Evolutionary conservation across 2,888 invertebrate genomes (phyloP).

Genomic region (Drosophila robusta): DNA sequence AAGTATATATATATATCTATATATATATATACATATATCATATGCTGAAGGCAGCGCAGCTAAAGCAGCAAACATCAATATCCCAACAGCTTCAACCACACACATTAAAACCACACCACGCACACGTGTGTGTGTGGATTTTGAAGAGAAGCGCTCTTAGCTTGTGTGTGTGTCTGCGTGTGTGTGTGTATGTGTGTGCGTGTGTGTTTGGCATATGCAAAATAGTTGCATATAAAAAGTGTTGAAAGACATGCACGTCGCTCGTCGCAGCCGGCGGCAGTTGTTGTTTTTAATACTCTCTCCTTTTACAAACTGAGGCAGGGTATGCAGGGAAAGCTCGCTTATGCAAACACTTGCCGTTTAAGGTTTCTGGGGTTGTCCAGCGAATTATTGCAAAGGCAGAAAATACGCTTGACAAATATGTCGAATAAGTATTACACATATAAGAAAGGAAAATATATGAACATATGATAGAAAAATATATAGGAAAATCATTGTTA

Average conservation of each 20-base stretch:
- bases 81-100: slow-evolving; percentile 41
- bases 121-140: slow-evolving; percentile 8
- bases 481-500: too few species aligned
- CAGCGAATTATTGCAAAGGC: too few species aligned
- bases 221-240: slow-evolving; percentile 76
- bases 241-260: slow-evolving; percentile 63
- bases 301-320: not conserved
- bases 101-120: slow-evolving; percentile 28
- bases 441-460: not conserved
- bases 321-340: not conserved
- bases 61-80: slow-evolving; percentile 61
- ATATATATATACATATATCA: not conserved
- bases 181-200: slow-evolving; percentile 12
- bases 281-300: slow-evolving; percentile 29
- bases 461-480: too few species aligned
- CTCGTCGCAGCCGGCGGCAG: slow-evolving; percentile 49
- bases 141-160: not conserved
- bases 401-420: not conserved
- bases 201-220: slow-evolving; percentile 62
- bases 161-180: slow-evolving; percentile 29
- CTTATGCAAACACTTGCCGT: not conserved
- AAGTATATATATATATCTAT: not conserved
- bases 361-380: too few species aligned
- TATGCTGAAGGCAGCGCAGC: slow-evolving; percentile 41
- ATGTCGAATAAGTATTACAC: not conserved